Evolutionary conservation across 2,797 vertebrate genomes (phyloP).

Genomic region (Eupleurogrammus muticus): DNA sequence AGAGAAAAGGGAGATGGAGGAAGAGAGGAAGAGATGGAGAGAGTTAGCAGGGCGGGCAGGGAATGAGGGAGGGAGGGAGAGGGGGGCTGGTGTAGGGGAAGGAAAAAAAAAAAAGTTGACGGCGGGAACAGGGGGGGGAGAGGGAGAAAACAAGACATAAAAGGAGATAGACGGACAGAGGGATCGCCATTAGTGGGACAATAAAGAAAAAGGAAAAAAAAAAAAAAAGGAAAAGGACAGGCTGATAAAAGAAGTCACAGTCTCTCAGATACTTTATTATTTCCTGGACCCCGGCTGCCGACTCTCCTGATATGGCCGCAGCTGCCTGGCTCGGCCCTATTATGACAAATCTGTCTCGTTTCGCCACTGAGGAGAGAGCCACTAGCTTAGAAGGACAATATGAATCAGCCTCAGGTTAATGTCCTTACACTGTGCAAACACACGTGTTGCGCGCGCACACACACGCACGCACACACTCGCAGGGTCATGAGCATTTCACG

Average conservation of each 20-base stretch:
- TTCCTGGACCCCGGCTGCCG: conserved; percentile 60
- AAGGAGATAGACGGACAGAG: conserved; percentile 51
- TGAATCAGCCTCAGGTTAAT: conserved; percentile 73
- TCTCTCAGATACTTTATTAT: conserved; percentile 76
- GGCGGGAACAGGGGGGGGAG: conserved; percentile 8
- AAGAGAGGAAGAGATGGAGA: conserved; percentile 39
- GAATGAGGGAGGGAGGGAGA: neutral
- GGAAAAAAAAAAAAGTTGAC: conserved; percentile 31
- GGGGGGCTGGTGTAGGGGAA: neutral
- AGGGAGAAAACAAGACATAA: conserved; percentile 59
- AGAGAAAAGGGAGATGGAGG: conserved; percentile 58
- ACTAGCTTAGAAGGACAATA: conserved; percentile 67
- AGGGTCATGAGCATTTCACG: conserved; percentile 1
- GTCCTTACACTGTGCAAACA: conserved; percentile 38
- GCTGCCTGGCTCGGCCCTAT: conserved; percentile 64
- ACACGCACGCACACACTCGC: neutral
- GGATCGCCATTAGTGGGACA: conserved; percentile 56
- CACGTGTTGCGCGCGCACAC: conserved; percentile 6
- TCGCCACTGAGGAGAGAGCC: conserved; percentile 61
- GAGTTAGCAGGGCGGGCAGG: conserved; percentile 53
- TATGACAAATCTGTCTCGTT: conserved; percentile 76
- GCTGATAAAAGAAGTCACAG: conserved; percentile 70
- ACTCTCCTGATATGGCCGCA: conserved; percentile 48
- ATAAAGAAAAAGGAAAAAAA: conserved; percentile 36
- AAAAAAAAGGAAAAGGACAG: conserved; percentile 27